Base-by-base conservation (phyloP, 2,888 invertebrate genomes). In the Lamellibrachia columna region DNA sequence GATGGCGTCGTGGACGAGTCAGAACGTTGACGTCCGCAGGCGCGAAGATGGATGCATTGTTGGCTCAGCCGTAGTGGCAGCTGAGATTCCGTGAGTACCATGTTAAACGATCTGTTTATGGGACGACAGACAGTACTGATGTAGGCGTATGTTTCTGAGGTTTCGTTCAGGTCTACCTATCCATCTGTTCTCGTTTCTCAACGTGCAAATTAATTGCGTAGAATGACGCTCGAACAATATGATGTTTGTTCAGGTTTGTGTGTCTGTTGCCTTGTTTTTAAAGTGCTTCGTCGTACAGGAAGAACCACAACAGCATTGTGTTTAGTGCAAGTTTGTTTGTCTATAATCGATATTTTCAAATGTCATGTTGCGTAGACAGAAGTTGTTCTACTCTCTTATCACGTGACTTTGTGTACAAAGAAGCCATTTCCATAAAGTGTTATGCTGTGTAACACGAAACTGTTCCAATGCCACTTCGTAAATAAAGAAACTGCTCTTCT, bases 11-110 rank as follows among this genome's bases (percentile, higher is more conserved):
- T 6, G 75, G 75, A 75, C 15, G 11, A 22, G 11, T 22, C 75
- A 75, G 75, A 75, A 75, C 6, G 75, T 15, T 75, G 75, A 75
- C 75, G 2, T 75, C 75, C 22, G 75, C 22, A 75, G 75, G 75
- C 75, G 75, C 75, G 75, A 75, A 75, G 75, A 75, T 75, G 15
- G 75, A 75, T 75, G 75, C 75, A 22, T 75, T 75, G 75, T 75
- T 75, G 75, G 75, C 22, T 6, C 75, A 75, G 75, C 75, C 22
- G 75, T 22, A 15, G 22, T 22, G 75, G n/a, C 75, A 75, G 75
- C 75, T 22, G 75, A 75, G 75, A 75, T 75, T 75, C 75, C 75
- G 75, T 75, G 75, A 75, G 75, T 75, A 75, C 75, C 75, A n/a
- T 22, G 75, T 75, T 75, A 75, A 75, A 75, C n/a, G 75, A 22